Conservation (phyloP, 2,888 invertebrate species). For the Trachelus stipa region DNA sequence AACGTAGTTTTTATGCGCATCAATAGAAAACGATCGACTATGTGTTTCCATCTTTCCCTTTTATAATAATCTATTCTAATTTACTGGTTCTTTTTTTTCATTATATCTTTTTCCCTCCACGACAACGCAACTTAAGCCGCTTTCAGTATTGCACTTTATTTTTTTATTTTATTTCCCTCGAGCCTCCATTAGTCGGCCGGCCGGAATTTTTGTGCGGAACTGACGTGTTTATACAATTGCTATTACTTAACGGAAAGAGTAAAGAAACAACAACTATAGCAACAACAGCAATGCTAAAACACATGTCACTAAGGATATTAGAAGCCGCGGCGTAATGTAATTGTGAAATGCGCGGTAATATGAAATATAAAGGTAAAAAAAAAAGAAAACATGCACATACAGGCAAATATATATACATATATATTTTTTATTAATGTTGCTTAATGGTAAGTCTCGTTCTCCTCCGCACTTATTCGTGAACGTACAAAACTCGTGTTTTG, state of each 20-base stretch:
- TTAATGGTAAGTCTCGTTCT: conserved; percentile 54
- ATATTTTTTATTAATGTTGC: conserved; percentile 55
- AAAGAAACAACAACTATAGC: too few relatives aligned
- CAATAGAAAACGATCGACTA: background rate
- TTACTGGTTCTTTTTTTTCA: conserved; percentile 48
- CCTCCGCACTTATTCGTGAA: conserved; percentile 22
- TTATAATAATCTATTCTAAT: conserved; percentile 37
- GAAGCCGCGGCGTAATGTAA: too few relatives aligned
- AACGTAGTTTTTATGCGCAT: conserved; percentile 19
- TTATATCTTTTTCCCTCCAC: background rate
- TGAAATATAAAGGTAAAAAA: conserved; percentile 14
- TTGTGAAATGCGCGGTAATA: background rate
- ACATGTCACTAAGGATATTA: too few relatives aligned
- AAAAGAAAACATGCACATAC: conserved; percentile 18
- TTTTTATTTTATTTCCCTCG: conserved; percentile 13
- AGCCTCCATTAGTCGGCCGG: conserved; percentile 12
- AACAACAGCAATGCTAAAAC: too few relatives aligned
- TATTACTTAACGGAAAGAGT: too few relatives aligned
- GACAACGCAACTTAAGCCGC: conserved; percentile 45
- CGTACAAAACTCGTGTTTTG: conserved; percentile 28
- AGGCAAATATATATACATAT: conserved; percentile 25
- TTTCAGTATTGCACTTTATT: conserved; percentile 41
- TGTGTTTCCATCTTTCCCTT: conserved; percentile 9
- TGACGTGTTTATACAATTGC: too few relatives aligned
- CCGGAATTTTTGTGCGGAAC: too few relatives aligned